Evolutionary conservation across 1,140 invertebrate genomes (phyloP), one percentile per base, ranked within the genome.

Genomic region (Eciton burchellii): DNA sequence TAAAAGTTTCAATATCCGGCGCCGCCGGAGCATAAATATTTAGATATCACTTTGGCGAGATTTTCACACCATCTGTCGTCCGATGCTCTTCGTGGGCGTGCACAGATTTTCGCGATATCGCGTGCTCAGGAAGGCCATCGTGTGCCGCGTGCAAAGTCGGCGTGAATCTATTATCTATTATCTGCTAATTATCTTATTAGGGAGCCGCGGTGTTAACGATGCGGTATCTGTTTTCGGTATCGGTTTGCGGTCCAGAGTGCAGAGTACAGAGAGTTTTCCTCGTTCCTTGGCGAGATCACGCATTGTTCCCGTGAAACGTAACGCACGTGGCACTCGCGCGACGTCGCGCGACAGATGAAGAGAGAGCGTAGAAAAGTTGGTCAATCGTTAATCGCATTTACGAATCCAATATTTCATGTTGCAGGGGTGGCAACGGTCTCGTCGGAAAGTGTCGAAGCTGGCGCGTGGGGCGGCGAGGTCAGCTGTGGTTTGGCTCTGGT

Each of bases 401-500:
- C 3, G 11, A 6, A 68, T 12, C 63, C 26, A 21, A 21, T 45
- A 47, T 41, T 21, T 56, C 49, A 12, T 72, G 54, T 90, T 88
- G 12, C 83, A 91, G 90, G 84, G 84, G 90, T 90, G 90, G 90
- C 90, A 90, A 91, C 89, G 90, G 85, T 90, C 85, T 88, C 88
- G 90, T 62, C 81, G 81, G 83, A 60, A 87, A 86, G 87, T 87
- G 76, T 84, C 84, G 72, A 89, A 89, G 86, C 82, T 90, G 89
- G 90, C 83, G 85, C 84, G 89, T 83, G 88, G 85, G 88, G 85
- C 74, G 86, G 87, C 66, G 81, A 82, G 81, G 77, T 88, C 89
- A 81, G 84, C 73, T 82, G 74, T 88, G 87, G 84, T 62, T 86
- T 84, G 89, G 86, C 73, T 87, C 73, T 82, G 73, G 65, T 89